phyloP scores from a whole-genome alignment of 2,888 invertebrate species.

The Synergus japonicus region DNA sequence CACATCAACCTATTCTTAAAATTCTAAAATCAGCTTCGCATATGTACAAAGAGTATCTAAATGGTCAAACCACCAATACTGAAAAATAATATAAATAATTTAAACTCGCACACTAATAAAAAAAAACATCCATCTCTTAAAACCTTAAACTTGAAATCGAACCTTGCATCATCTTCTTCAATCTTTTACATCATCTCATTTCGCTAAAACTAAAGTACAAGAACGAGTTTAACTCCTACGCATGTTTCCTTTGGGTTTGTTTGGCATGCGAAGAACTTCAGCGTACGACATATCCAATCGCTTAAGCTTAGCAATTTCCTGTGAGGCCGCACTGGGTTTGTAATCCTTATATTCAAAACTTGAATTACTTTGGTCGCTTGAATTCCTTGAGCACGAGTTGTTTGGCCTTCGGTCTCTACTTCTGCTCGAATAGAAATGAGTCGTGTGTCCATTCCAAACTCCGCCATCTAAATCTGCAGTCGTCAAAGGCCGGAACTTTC shows the following conservation, averaged over 20 bases:
- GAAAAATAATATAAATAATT: constrained; percentile 45
- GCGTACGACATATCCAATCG: constrained; percentile 91
- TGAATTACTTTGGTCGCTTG: constrained; percentile 49
- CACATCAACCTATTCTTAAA: constrained; percentile 25
- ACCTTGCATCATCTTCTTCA: neutral
- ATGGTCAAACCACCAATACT: constrained; percentile 51
- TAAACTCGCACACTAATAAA: constrained; percentile 1
- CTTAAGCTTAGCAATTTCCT: constrained; percentile 89
- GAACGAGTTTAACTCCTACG: constrained; percentile 44
- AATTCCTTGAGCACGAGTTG: constrained; percentile 40
- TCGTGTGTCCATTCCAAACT: constrained; percentile 85
- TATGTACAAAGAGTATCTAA: constrained; percentile 50
- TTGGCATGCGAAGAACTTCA: constrained; percentile 87
- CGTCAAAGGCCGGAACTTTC: constrained; percentile 79
- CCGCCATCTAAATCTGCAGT: constrained; percentile 68
- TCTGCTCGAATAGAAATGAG: constrained; percentile 81
- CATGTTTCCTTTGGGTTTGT: constrained; percentile 77
- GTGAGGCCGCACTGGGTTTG: constrained; percentile 86
- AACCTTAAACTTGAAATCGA: neutral
- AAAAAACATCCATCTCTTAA: neutral
- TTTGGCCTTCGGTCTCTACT: constrained; percentile 66
- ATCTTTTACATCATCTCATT: neutral
- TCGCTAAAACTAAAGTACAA: constrained; percentile 21
- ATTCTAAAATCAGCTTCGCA: constrained; percentile 4
- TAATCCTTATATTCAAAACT: constrained; percentile 73